Percentiles rank a stretch among this genome's conserved stretches.
Conservation (phyloP, 1,140 invertebrate genomes). For the Drosophila truncata region DNA sequence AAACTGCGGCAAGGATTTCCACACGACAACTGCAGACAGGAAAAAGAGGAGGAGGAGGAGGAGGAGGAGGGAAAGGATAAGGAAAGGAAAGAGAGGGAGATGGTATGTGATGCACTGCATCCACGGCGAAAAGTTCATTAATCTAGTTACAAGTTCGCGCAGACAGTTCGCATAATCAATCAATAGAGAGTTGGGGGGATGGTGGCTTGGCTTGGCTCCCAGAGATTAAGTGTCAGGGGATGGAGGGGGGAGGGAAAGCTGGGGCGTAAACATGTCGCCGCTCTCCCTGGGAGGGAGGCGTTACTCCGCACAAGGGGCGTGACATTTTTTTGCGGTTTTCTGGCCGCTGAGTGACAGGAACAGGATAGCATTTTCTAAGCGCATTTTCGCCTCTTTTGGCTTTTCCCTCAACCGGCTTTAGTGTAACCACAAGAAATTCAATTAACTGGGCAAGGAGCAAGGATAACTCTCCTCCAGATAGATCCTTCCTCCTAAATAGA, state of each 20-base stretch:
- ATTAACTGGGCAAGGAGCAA: conserved; percentile 7
- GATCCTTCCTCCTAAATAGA: background rate
- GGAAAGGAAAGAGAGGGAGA: too few species aligned
- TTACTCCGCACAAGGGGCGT: conserved; percentile 13
- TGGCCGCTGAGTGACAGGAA: conserved; percentile 42
- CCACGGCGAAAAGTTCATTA: conserved; percentile 78
- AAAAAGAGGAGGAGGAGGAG: background rate
- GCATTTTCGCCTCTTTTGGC: conserved; percentile 10
- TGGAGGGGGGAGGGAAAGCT: background rate
- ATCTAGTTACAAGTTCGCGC: conserved; percentile 84
- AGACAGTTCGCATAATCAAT: conserved; percentile 84
- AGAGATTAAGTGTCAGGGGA: conserved; percentile 5
- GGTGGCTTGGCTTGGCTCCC: background rate
- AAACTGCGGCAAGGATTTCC: conserved; percentile 2
- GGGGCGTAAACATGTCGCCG: conserved; percentile 38
- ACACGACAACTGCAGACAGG: conserved; percentile 12
- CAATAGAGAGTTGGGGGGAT: conserved; percentile 52
- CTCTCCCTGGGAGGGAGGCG: background rate
- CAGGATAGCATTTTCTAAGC: conserved; percentile 41
- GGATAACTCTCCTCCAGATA: background rate
- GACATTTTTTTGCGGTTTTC: conserved; percentile 32
- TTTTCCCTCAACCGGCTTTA: background rate
- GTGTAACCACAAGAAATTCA: conserved; percentile 2
- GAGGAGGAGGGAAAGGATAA: background rate
- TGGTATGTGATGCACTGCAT: conserved; percentile 58